Evolutionary conservation across 2,797 vertebrate genomes (phyloP), one percentile per base, ranked within the genome.

Genomic region (Semotilus atromaculatus): DNA sequence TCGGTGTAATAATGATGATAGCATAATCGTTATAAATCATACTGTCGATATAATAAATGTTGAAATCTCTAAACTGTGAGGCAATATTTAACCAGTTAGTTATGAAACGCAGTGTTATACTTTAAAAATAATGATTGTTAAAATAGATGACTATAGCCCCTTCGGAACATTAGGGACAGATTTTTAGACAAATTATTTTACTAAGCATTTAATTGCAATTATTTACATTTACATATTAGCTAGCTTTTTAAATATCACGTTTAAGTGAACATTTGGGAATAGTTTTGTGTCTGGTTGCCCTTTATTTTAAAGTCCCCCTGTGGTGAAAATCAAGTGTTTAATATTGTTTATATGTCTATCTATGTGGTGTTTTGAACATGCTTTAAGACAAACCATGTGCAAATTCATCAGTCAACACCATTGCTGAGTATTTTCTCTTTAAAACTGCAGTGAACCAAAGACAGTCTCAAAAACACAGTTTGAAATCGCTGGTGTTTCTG

Each of bases 41-140:
- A 72, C 38, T 43, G 51, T 72, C 2, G 3, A 72, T 71, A 23
- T 70, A 55, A 67, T 34, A n/a, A 14, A 80, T 70, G 26, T 14
- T 26, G 64, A 31, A 64, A 76, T 75, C 48, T 36, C 51, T 45
- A 79, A 81, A 70, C 48, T 58, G 71, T 19, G 34, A 21, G 36
- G 36, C 26, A 55, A 55, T 55, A 58, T 23, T 23, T 74, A 34
- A 31, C 45, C 45, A 81, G 18, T n/a, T 34, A 19, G n/a, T 3
- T 45, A 53, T 18, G 31, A 38, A 68, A 55, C 19, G 29, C 72
- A 1, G 34, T 5, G 11, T 40, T 45, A 18, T 45, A 72, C 45
- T 19, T 14, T 48, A 48, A 72, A 48, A 48, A 45, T 48, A 48
- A 72, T 29, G 18, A 48, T 72, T 21, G 10, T 31, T 73, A 23